Evolutionary conservation across 2,797 vertebrate species (phyloP).

Genomic region (Adrianichthys oophorus): DNA sequence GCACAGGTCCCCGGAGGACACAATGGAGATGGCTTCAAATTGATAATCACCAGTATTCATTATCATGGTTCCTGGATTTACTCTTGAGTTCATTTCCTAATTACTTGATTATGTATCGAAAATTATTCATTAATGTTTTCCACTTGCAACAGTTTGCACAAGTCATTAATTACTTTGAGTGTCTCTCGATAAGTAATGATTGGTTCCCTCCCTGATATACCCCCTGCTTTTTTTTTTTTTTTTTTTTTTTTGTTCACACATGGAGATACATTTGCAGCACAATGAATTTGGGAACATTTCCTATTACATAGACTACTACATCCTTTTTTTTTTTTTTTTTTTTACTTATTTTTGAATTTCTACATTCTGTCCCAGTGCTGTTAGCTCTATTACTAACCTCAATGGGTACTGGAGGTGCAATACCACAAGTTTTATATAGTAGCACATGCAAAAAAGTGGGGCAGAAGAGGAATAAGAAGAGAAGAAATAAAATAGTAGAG

Average conservation of each 20-base stretch:
- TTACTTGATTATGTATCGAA: constrained; percentile 82
- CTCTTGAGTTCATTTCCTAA: constrained; percentile 82
- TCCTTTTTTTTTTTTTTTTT: not conserved
- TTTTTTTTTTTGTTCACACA: constrained; percentile 46
- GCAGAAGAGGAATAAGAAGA: no score
- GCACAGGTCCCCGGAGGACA: constrained; percentile 71
- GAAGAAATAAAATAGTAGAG: no score
- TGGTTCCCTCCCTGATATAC: constrained; percentile 62
- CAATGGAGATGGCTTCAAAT: constrained; percentile 75
- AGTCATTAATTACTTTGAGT: constrained; percentile 81
- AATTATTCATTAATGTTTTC: constrained; percentile 82
- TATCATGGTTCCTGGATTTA: constrained; percentile 76
- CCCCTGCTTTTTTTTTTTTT: constrained; percentile 39
- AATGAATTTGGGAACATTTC: constrained; percentile 33
- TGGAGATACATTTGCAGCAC: constrained; percentile 7
- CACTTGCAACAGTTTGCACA: constrained; percentile 76
- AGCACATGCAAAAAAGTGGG: no score
- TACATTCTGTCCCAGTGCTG: no score
- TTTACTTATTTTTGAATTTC: not conserved
- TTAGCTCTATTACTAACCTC: no score
- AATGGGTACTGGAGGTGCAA: no score
- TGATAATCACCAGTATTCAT: constrained; percentile 82
- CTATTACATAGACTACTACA: constrained; percentile 26
- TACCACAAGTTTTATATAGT: no score
- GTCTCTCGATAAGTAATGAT: constrained; percentile 75